phyloP scores from a whole-genome alignment of 23 tunicate species.

The Trididemnum nubilum region DNA sequence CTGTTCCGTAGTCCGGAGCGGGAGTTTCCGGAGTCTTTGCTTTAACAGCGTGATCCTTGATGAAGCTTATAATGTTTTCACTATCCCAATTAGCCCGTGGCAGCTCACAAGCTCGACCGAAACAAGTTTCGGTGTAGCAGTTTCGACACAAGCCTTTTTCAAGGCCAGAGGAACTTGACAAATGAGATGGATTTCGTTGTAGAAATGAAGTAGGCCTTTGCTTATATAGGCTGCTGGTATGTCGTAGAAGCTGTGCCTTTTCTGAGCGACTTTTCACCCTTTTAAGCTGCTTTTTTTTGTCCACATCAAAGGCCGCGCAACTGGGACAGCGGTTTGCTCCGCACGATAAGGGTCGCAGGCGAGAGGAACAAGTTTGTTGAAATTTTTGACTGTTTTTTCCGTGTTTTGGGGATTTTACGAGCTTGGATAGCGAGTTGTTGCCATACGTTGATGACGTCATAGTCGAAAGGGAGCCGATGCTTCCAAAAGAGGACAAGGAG shows the following conservation, averaged over 20 bases:
- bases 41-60: neutral
- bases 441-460: slow-evolving; percentile 5
- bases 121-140: neutral
- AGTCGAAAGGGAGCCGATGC: slow-evolving; percentile 10
- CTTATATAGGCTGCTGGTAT: neutral
- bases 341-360: neutral
- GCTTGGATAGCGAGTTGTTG: neutral
- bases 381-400: neutral
- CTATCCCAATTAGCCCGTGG: slow-evolving; percentile 35
- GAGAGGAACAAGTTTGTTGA: neutral
- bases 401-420: neutral
- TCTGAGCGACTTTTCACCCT: neutral
- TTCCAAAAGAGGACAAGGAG: slow-evolving; percentile 17
- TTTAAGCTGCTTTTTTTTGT: neutral
- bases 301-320: neutral
- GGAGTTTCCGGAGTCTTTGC: neutral
- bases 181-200: neutral
- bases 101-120: slow-evolving; percentile 18
- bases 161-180: neutral
- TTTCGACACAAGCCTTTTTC: neutral
- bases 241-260: slow-evolving; percentile 1
- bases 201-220: neutral
- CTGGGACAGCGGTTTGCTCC: neutral
- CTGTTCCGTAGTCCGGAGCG: neutral
- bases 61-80: neutral